phyloP scores from a whole-genome alignment of 2,888 invertebrate genomes.

The Ceraclea dissimilis region DNA sequence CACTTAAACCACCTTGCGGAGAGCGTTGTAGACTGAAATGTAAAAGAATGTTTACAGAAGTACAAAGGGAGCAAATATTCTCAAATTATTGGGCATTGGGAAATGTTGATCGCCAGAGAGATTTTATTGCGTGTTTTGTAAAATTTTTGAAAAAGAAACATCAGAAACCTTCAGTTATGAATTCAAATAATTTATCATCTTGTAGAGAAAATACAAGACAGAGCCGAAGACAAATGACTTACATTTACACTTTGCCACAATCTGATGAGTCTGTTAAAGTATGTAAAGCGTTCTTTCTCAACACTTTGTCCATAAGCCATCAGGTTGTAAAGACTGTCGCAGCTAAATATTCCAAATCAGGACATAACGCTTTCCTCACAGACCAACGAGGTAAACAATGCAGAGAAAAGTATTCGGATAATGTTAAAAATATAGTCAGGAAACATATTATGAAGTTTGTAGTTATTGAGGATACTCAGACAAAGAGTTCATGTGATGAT shows the following conservation, averaged over 20 bases:
- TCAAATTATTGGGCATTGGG: neutral
- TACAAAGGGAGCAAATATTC: neutral
- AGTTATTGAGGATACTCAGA: neutral
- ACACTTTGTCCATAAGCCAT: neutral
- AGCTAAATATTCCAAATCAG: neutral
- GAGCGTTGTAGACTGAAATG: neutral
- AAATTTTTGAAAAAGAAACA: neutral
- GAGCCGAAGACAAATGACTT: neutral
- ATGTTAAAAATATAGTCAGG: neutral
- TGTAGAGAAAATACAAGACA: neutral
- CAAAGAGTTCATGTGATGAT: neutral
- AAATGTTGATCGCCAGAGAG: constrained; percentile 1
- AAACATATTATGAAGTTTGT: constrained; percentile 5
- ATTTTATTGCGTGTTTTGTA: constrained; percentile 4
- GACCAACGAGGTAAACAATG: constrained; percentile 4
- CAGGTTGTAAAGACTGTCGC: constrained; percentile 3
- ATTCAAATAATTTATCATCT: neutral
- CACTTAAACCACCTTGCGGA: neutral
- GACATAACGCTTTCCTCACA: neutral
- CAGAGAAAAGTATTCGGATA: neutral
- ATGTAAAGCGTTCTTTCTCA: neutral
- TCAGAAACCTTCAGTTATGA: neutral
- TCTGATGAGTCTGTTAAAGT: neutral
- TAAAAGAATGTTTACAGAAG: neutral
- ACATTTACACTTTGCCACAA: neutral